These are phyloP conservation scores for Hirundichthys speculiger DNA, from an alignment of 2,113 vertebrate species.

Conservation along the genomic window DNA sequence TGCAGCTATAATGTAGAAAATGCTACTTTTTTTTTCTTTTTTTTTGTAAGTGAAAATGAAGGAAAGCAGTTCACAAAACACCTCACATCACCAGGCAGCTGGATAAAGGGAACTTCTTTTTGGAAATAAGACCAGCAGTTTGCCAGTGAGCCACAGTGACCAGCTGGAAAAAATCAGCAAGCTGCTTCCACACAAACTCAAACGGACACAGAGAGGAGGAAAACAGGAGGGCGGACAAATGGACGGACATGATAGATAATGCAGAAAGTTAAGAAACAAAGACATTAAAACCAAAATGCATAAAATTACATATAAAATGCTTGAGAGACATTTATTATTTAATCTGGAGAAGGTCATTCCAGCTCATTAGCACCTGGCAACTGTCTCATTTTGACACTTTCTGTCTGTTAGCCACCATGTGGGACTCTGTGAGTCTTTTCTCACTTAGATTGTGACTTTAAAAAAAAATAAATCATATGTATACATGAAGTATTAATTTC, in stretches of 20 bases:
- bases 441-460: background rate
- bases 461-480: background rate
- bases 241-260: background rate
- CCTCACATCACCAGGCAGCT: conserved; percentile 9
- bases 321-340: conserved; percentile 23
- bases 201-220: conserved; percentile 6
- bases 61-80: conserved; percentile 3
- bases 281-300: conserved; percentile 15
- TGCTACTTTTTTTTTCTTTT: background rate
- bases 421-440: too few relatives aligned
- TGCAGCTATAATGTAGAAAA: conserved; percentile 1
- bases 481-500: background rate
- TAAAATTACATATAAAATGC: conserved; percentile 17
- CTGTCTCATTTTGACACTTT: background rate
- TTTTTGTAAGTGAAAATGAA: conserved; percentile 4
- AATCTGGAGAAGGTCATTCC: conserved; percentile 24
- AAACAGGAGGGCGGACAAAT: background rate
- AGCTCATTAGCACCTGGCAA: conserved; percentile 26
- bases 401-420: background rate
- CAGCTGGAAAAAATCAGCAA: conserved; percentile 52
- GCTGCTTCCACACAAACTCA: conserved; percentile 24
- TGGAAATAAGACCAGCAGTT: conserved; percentile 10
- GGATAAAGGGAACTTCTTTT: conserved; percentile 21
- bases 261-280: background rate
- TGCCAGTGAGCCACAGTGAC: conserved; percentile 42